Base-by-base conservation (phyloP, 1,140 invertebrate species). In the Cotesia vestalis region DNA sequence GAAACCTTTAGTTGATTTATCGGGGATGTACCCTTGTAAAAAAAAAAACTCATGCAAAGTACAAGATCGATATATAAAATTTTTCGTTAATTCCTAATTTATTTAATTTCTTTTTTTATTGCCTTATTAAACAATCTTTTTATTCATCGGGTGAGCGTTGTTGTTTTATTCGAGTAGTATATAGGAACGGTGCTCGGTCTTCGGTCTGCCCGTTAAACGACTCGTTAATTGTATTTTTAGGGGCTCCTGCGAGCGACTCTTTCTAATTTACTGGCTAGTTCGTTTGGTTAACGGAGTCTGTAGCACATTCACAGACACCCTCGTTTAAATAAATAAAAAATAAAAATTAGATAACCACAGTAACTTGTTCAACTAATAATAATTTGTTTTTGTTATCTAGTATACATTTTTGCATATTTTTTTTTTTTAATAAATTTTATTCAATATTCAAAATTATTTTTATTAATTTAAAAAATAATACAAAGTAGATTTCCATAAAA, bases 191-290 rank as follows among this genome's bases (percentile, higher is more conserved):
- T 62, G 6, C 40, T 11, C 40, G 40, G 6, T 11, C 11, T 6
- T 35, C 4, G 53, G 68, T 63, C 53, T 72, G 80, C 76, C 78
- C 75, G 80, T 78, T 83, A 81, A 83, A 83, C 77, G 77, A 80
- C 78, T 77, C 76, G 80, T 80, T 84, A 83, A 84, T 83, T 83
- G 81, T 82, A 81, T 83, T 83, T 84, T 84, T 84, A 79, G 77
- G 77, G 80, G 79, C 81, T 82, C 80, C 79, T 79, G 69, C 76
- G 20, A 46, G 51, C 20, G 14, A 12, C 68, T 78, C 62, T 60
- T 77, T 27, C 79, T 83, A 83, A 84, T 84, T 84, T 84, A 84
- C 83, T 75, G 79, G 79, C 80, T 82, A 69, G 78, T 69, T 80
- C 73, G 79, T 78, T 80, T 83, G 78, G 81, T 84, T 84, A 83